Conservation (phyloP, 2,888 invertebrate species). For the Microctonus brassicae region DNA sequence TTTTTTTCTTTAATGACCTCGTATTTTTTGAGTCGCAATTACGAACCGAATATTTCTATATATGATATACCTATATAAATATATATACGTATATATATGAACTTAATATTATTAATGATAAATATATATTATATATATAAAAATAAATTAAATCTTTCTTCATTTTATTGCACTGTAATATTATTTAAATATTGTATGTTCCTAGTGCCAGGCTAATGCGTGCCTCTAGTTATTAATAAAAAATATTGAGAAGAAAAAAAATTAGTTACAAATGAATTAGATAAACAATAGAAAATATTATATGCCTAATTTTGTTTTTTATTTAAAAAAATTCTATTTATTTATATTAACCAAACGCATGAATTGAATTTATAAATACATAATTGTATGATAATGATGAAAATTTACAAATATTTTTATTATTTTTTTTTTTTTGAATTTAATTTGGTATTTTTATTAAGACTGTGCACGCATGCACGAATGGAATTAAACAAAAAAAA, state of each 20-base stretch:
- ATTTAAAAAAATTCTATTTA: background rate
- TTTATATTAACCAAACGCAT: background rate
- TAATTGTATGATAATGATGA: background rate
- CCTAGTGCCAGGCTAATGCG: background rate
- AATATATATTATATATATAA: slow-evolving; percentile 10
- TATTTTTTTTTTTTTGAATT: background rate
- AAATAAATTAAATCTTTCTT: background rate
- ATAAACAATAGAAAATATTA: background rate
- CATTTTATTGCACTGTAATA: background rate
- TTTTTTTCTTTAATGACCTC: slow-evolving; percentile 8
- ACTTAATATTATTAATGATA: slow-evolving; percentile 35
- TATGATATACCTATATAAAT: background rate
- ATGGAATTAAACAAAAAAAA: background rate
- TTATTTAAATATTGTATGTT: background rate
- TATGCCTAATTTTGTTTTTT: no score
- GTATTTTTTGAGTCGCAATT: slow-evolving; percentile 40
- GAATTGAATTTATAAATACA: background rate
- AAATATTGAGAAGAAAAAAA: background rate
- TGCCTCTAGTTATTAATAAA: background rate
- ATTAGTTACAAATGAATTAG: background rate
- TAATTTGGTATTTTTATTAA: background rate
- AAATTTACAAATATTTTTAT: background rate
- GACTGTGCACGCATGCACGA: background rate
- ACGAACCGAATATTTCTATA: slow-evolving; percentile 34
- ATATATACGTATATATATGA: slow-evolving; percentile 41